Conservation (phyloP, 2,888 invertebrate genomes). For the Eulithis testata region DNA sequence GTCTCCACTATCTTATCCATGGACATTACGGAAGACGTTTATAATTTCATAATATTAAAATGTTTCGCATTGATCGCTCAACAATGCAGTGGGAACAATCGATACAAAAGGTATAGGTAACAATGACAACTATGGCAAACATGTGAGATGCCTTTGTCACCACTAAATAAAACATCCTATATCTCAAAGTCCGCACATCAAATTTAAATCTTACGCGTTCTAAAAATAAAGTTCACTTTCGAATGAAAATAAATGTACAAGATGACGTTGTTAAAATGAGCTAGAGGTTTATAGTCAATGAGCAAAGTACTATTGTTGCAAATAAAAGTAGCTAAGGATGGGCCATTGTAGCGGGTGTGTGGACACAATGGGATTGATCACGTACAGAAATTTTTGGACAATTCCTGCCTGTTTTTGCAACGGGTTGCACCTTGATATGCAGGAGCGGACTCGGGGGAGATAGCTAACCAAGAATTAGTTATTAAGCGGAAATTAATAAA, state of each 20-base stretch:
- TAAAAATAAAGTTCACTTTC: conserved; percentile 38
- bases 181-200: conserved; percentile 22
- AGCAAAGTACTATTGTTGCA: conserved; percentile 77
- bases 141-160: conserved; percentile 67
- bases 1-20: conserved; percentile 46
- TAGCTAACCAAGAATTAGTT: too few species aligned
- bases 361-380: conserved; percentile 74
- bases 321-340: conserved; percentile 82
- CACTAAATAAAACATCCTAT: conserved; percentile 46
- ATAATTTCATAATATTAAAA: conserved; percentile 84
- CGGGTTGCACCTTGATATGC: conserved; percentile 80
- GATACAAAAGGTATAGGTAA: conserved; percentile 80
- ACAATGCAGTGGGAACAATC: conserved; percentile 75
- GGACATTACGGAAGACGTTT: conserved; percentile 78
- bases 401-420: conserved; percentile 80
- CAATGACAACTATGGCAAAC: conserved; percentile 83
- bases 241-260: neutral
- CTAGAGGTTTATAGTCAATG: conserved; percentile 64
- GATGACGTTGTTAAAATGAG: conserved; percentile 34
- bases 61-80: conserved; percentile 80
- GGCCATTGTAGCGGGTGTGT: conserved; percentile 82
- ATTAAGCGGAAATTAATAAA: too few species aligned
- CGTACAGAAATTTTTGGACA: conserved; percentile 82
- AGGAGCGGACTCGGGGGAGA: conserved; percentile 55
- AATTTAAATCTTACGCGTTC: conserved; percentile 7